Base-by-base conservation (phyloP, 1,140 invertebrate genomes). In the Leptinotarsa texana region DNA sequence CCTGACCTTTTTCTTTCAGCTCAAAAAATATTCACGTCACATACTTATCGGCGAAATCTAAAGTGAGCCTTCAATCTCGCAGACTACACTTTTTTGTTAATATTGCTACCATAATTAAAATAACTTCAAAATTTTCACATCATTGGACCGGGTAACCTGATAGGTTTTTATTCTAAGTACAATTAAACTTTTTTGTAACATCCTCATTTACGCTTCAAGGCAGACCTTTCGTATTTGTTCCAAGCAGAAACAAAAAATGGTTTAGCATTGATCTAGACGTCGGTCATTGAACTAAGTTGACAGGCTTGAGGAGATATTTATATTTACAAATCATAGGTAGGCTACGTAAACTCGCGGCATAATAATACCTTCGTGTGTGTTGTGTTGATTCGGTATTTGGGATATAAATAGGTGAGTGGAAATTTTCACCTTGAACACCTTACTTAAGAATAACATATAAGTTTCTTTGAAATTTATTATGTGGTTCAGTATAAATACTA, bases 161-260 rank as follows among this genome's bases (percentile, higher is more conserved):
- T 8, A 33, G 8, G 33, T 42, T 42, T 42, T 11, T 42, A 42
- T 42, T 42, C 33, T 11, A 11, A 42, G 33, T 42, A 11, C 33
- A 42, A 42, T 42, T 42, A 42, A 42, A 42, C 8, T 57, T 57
- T 51, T 57, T 57, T 57, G 51, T 18, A 57, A 17, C n/a, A 57
- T 57, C 51, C 51, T 57, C 51, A 57, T 57, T n/a, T n/a, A 18
- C 51, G 51, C 51, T 18, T 57, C 51, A 57, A 57, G 51, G 51
- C 51, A 42, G 51, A 57, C n/a, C 51, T 57, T 57, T 8, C 33
- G 5, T 17, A 57, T 57, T 57, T 57, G 15, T 15, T 17, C n/a
- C 13, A 57, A 57, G 8, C 15, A 57, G 51, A 18, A 57, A 57
- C 51, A 57, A 57, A 57, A 57, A 57, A 57, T n/a, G 13, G 51